Base-by-base conservation (phyloP, 2,797 vertebrate species). In the Vultur gryphus region DNA sequence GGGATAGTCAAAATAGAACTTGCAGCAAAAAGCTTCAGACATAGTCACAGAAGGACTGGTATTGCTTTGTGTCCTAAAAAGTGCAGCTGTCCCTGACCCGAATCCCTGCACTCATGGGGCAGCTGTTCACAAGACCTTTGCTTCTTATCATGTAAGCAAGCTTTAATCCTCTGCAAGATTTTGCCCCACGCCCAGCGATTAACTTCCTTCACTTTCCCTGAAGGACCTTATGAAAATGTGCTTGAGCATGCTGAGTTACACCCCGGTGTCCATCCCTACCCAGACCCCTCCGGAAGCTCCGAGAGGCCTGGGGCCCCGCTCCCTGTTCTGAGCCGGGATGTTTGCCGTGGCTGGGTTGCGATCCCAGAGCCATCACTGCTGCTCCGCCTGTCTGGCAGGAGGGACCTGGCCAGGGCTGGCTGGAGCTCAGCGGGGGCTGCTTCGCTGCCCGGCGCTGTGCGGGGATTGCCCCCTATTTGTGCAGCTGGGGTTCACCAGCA, bases 101-200 rank as follows among this genome's bases (percentile, higher is more conserved):
- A 59, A 58, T 58, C 52, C 88, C 43, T 48, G 44, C 71, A 3
- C 67, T 66, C 29, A 2, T 1, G 6, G 43, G 71, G 71, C 87
- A 96, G 93, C 88, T 95, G 78, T 82, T 89, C 37, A 29, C 41
- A 48, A 89, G 78, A 73, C 72, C 28, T 83, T 61, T 82, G 25
- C 73, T 93, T 83, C 84, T 92, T 85, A 87, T 51, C 44, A 2
- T 28, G 35, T 95, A 83, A 93, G 59, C 43, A 84, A 73, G 52
- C 59, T 89, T 85, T 95, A 95, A 95, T 95, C 92, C 69, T 71
- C 69, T 8, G 49, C 43, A 62, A 92, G 76, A 91, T 69, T 83
- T 85, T 89, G 35, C 41, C 61, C 78, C 81, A 31, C 29, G 1
- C 84, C 75, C 92, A 89, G 67, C 0, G 11, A 92, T 93, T 92